These are phyloP conservation scores for Zhuqinia jingwanae DNA, from an alignment of 2,888 invertebrate species.

Conservation along the genomic window DNA sequence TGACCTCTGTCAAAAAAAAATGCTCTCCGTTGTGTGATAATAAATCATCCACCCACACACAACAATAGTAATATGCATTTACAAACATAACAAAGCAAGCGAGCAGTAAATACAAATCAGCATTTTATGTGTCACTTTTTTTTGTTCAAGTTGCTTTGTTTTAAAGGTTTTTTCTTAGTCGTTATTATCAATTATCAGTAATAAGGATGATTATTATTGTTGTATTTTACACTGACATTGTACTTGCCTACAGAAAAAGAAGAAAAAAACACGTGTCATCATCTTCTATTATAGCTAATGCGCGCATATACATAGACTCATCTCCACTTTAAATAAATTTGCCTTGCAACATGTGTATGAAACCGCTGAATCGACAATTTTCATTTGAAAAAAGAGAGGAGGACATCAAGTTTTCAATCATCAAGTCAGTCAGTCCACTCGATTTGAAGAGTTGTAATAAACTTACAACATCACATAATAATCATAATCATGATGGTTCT, in stretches of 20 bases:
- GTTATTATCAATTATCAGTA: conserved; percentile 40
- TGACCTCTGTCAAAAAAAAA: conserved; percentile 71
- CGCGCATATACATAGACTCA: conserved; percentile 6
- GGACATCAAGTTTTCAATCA: conserved; percentile 61
- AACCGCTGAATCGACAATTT: conserved; percentile 35
- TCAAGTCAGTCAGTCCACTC: conserved; percentile 61
- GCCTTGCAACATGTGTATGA: not conserved
- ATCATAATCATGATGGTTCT: conserved; percentile 34
- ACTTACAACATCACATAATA: conserved; percentile 46
- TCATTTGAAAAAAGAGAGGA: conserved; percentile 25
- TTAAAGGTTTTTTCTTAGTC: not conserved
- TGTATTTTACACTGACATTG: not conserved
- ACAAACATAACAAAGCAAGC: too few relatives aligned
- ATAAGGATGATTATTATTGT: conserved; percentile 21
- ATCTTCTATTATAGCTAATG: too few relatives aligned
- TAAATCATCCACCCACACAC: conserved; percentile 71
- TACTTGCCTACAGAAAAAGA: not conserved
- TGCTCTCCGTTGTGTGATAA: conserved; percentile 60
- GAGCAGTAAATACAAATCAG: not conserved
- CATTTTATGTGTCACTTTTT: conserved; percentile 58
- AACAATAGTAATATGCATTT: not conserved
- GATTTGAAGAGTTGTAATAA: conserved; percentile 57
- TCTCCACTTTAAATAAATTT: conserved; percentile 1
- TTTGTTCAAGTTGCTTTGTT: conserved; percentile 38
- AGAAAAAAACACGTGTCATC: conserved; percentile 55